These are phyloP conservation scores for Cecidostiba fungosa DNA, from an alignment of 2,888 invertebrate species.

Conservation along the genomic window DNA sequence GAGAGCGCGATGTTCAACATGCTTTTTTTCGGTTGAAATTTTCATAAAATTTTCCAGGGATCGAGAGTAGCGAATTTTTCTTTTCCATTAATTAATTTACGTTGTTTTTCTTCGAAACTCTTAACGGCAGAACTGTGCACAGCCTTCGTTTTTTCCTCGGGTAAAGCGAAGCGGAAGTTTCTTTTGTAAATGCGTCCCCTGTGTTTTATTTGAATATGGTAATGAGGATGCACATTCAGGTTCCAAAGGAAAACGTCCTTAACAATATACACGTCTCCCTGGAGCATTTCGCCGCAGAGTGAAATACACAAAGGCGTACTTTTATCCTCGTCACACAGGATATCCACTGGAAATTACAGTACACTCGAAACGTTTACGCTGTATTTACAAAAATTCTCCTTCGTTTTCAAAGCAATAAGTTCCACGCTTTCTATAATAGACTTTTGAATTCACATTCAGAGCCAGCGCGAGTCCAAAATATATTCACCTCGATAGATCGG, in stretches of 20 bases:
- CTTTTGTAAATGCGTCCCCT: background rate
- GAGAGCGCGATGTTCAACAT: background rate
- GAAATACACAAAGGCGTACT: background rate
- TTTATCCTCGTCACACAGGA: background rate
- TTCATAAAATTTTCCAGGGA: background rate
- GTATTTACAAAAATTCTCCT: background rate
- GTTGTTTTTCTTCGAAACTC: background rate
- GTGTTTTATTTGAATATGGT: slow-evolving; percentile 24
- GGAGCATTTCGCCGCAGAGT: background rate
- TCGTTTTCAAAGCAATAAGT: background rate
- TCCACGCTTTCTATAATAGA: no score
- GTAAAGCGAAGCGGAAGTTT: slow-evolving; percentile 21
- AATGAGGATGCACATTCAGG: slow-evolving; percentile 16
- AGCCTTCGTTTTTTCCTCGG: background rate
- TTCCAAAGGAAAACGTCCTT: background rate
- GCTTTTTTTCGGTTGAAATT: background rate
- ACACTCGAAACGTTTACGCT: background rate
- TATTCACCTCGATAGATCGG: background rate
- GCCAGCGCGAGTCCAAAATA: background rate
- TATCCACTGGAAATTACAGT: background rate
- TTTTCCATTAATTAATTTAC: background rate
- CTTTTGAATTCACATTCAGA: background rate
- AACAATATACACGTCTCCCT: background rate
- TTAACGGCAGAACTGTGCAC: background rate
- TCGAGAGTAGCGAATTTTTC: no score